Base-by-base conservation (phyloP, 2,797 vertebrate species). In the Babyrousa celebensis region DNA sequence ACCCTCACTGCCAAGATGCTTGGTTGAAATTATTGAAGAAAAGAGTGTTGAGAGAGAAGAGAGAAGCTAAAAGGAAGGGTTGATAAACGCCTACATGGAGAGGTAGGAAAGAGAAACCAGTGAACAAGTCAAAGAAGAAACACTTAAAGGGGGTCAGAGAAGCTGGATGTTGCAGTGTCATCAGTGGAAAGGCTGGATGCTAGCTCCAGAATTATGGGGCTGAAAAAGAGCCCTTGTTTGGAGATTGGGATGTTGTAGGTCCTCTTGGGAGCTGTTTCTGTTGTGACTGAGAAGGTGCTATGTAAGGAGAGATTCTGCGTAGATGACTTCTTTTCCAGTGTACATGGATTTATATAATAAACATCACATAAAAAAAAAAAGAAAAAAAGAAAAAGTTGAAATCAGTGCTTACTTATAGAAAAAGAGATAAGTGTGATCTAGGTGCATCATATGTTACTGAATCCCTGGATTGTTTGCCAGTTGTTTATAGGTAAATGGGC, bases 1-100 rank as follows among this genome's bases (percentile, higher is more conserved):
- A 74, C 21, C 7, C 21, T 75, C 25, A 25, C 36, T 83, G 86
- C 29, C 60, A 85, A 32, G 52, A 87, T 88, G 84, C 67, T 43
- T 93, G 43, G 3, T 56, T 93, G 52, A 65, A 65, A 90, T 80
- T 88, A 71, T 58, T 65, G 14, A 85, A 70, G 14, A 90, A 87
- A 84, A 93, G 54, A 60, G 3, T 40, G 1, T 10, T 70, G 67
- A 32, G 12, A 40, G 0, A 85, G 11, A 63, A 74, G n/a, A 54
- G 54, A 70, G 62, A 94, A 91, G 62, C 16, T 62, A 67, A 65
- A 88, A 70, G 17, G 29, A 72, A 36, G 9, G 43, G 17, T 68
- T 94, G 25, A n/a, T 14, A 56, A 92, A 36, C 68, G 79, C 8
- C 72, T 40, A 3, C 14, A 3, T 9, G 18, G 23, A 48, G 17